A percentile compares a stretch with the other conserved stretches of the same genome.
Evolutionary conservation across 2,113 vertebrate species (phyloP).

Genomic region (Catharus bicknelli): DNA sequence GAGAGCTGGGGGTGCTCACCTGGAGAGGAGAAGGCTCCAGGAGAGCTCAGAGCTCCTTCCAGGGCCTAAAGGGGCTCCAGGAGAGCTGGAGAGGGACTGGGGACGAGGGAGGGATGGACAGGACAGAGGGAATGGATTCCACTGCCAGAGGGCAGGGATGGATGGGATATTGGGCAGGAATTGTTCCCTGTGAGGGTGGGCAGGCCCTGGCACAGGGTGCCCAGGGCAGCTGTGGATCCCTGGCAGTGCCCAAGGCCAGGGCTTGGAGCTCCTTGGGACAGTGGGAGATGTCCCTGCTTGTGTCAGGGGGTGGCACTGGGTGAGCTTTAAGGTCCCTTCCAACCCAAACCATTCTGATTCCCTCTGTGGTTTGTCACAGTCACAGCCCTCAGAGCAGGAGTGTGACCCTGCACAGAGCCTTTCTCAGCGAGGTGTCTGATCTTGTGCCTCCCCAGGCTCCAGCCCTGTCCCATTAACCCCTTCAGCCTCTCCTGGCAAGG

Average conservation of each 20-base stretch:
- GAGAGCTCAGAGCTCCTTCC: fast-evolving
- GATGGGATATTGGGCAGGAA: fast-evolving
- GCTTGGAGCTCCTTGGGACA: neutral
- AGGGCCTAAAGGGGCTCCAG: neutral
- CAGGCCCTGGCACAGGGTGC: neutral
- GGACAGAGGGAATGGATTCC: neutral
- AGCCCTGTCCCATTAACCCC: fast-evolving
- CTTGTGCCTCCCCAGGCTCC: neutral
- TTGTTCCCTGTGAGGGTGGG: fast-evolving
- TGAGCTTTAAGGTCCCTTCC: neutral
- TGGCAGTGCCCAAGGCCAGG: neutral
- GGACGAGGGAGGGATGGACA: neutral
- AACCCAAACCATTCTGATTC: neutral
- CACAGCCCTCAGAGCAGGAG: neutral
- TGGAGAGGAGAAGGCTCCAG: neutral
- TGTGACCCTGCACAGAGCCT: neutral
- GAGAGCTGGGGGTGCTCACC: neutral
- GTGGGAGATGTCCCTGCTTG: neutral
- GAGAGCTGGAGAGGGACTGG: neutral
- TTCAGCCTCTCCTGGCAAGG: neutral
- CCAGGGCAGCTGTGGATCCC: neutral
- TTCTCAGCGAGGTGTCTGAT: neutral
- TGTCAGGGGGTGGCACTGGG: fast-evolving
- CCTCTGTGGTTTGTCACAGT: fast-evolving
- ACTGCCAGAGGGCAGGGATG: fast-evolving